Evolutionary conservation across 2,113 vertebrate genomes (phyloP), one percentile per base, ranked within the genome.

Genomic region (Corythornis madagascariensis): DNA sequence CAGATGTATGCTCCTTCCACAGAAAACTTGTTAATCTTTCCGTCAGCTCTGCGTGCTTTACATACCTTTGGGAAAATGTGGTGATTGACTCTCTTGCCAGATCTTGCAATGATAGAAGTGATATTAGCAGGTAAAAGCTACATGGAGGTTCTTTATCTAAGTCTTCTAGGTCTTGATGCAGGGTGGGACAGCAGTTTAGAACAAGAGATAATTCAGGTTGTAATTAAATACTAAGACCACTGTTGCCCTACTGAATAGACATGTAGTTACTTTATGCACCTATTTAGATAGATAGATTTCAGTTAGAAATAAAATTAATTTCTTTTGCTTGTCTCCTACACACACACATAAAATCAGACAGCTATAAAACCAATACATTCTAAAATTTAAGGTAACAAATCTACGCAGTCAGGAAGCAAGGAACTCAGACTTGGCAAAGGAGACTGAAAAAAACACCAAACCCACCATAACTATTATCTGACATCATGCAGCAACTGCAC

Each of bases 31-130:
- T 90, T 94, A 92, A 93, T 91, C 78, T 95, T 90, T 86, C 74
- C 18, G 25, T 94, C 91, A 70, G 86, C 93, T 86, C 89, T 65
- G 59, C 82, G 59, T 93, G 95, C 81, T 94, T 96, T 90, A 63
- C 92, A 74, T 95, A 95, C 79, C 88, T 85, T 89, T 86, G 95
- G 88, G 92, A 97, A 96, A 97, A 96, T 0, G 9, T 70, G 80
- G 94, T 76, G 71, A 89, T 97, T 90, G 86, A 87, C 72, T 94
- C 87, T 91, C 83, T 92, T 91, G 94, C 90, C 93, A 95, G 82
- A 63, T 83, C 81, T 95, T 53, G 85, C 69, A 92, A 38, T 20
- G 74, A 91, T 17, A 86, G 88, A 78, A 93, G 80, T 20, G 19
- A 57, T 90, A 52, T 33, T 55, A 85, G 63, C 80, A 73, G 81